Base-by-base conservation (phyloP, 2,888 invertebrate species). In the Agriopis leucophaearia region DNA sequence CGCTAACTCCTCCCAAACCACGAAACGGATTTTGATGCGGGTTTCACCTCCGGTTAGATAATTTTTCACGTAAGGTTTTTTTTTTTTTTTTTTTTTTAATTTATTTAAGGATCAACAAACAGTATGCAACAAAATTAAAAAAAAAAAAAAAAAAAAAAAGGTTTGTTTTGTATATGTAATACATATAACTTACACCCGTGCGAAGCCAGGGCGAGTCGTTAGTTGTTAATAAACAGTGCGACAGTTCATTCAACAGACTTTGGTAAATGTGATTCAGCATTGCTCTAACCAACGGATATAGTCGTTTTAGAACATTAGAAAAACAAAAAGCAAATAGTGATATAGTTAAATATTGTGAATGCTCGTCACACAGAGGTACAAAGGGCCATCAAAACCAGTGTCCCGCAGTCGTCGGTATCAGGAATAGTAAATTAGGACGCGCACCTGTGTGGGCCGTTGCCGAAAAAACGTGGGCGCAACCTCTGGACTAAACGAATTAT, bases 401-500 rank as follows among this genome's bases (percentile, higher is more conserved):
- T 85, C 84, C 81, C 82, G 79, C 78, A 76, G 81, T 79, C 76
- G 83, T 83, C 84, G 85, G 85, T 87, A 88, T 88, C 85, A 79
- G 86, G 91, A 92, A 92, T 92, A 85, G 91, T 91, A 91, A 92
- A 92, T 92, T 89, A 91, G 90, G 83, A 85, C 83, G 85, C 86
- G 88, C 93, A 94, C 94, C 93, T 94, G 93, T 94, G 93, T 94
- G 94, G 93, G 87, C 92, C 86, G 74, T 72, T 78, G 74, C 78
- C 80, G 81, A 87, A 92, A 92, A 93, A 93, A 90, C 88, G 86
- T 88, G 86, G 88, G 90, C 90, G 90, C 92, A 88, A 87, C 90
- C 87, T 84, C 80, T 86, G 85, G 85, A 87, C 92, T 94, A 93
- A 94, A 93, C 93, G 93, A 92, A 94, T 93, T 92, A 91, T 90